Conservation (phyloP, 2,113 vertebrate genomes). For the Aplodontia rufa region DNA sequence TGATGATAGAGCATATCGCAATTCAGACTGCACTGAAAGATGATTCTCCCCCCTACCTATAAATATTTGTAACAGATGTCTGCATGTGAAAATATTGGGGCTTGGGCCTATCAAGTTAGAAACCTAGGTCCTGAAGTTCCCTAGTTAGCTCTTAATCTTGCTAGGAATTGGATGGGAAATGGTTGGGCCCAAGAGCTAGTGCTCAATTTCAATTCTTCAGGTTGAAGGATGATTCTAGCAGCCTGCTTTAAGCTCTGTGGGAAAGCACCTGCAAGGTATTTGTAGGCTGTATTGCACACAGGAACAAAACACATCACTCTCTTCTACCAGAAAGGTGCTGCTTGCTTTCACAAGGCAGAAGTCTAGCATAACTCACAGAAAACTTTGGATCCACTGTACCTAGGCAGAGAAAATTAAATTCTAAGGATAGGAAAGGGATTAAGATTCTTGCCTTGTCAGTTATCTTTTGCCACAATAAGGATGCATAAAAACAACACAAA, state of each 20-base stretch:
- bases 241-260: constrained; percentile 70
- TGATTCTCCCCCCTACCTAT: constrained; percentile 30
- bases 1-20: constrained; percentile 86
- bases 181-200: constrained; percentile 60
- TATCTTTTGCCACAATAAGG: not conserved
- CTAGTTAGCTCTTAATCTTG: constrained; percentile 64
- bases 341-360: not conserved
- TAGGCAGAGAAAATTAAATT: constrained; percentile 54
- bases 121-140: constrained; percentile 49
- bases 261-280: constrained; percentile 67
- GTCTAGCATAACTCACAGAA: constrained; percentile 1
- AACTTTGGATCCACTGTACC: not conserved
- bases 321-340: not conserved
- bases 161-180: too few species aligned
- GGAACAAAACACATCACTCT: constrained; percentile 71
- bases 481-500: not conserved
- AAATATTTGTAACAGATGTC: constrained; percentile 63
- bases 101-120: constrained; percentile 12
- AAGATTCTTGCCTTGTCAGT: not conserved
- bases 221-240: constrained; percentile 73
- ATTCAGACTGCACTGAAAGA: constrained; percentile 54
- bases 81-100: constrained; percentile 59
- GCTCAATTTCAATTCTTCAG: constrained; percentile 74
- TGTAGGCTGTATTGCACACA: constrained; percentile 54
- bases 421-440: not conserved